Evolutionary conservation across 1,140 invertebrate species (phyloP).

Genomic region (Ylistrum balloti): DNA sequence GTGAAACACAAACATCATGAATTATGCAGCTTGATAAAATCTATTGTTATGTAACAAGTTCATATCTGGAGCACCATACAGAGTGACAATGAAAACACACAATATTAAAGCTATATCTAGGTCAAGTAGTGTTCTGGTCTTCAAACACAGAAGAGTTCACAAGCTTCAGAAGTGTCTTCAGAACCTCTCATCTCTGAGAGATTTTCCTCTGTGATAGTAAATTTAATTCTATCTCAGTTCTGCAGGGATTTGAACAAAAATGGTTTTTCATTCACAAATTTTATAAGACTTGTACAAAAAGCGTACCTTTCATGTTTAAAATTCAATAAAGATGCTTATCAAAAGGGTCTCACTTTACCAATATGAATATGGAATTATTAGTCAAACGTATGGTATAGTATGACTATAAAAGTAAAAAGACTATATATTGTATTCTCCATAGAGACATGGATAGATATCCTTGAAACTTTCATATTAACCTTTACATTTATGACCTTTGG

Average conservation of each 20-base stretch:
- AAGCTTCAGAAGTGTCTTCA: background rate
- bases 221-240: background rate
- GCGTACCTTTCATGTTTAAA: background rate
- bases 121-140: background rate
- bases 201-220: background rate
- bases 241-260: background rate
- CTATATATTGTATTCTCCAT: too few relatives aligned
- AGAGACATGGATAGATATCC: too few relatives aligned
- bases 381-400: background rate
- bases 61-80: background rate
- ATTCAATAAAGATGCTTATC: background rate
- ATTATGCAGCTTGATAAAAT: background rate
- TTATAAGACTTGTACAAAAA: background rate
- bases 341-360: background rate
- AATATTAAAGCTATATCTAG: background rate
- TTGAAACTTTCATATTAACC: too few relatives aligned
- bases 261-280: constrained; percentile 10
- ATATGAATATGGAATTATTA: background rate
- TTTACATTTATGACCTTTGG: too few relatives aligned
- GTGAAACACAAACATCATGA: background rate
- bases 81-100: background rate
- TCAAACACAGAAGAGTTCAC: background rate
- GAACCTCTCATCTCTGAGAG: background rate
- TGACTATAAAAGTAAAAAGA: background rate
- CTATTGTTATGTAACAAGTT: background rate